Evolutionary conservation across 1,140 invertebrate species (phyloP).

Genomic region (Sycobia sp.): DNA sequence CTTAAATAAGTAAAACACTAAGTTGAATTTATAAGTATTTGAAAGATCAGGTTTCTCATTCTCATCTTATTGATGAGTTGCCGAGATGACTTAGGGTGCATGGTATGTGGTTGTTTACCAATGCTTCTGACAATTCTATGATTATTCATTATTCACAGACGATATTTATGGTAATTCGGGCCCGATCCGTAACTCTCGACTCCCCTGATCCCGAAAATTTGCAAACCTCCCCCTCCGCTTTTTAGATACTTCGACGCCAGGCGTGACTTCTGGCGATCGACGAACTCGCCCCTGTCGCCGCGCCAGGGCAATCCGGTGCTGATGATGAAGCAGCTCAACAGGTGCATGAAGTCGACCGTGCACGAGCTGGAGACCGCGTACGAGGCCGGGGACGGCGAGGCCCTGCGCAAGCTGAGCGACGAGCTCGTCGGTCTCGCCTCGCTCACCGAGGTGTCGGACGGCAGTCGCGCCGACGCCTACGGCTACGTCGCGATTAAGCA

Average conservation of each 20-base stretch:
- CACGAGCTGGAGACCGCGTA: constrained; percentile 38
- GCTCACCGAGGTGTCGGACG: constrained; percentile 23
- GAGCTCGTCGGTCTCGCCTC: constrained; percentile 35
- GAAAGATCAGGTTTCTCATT: no score
- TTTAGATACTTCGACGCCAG: constrained; percentile 45
- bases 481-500: constrained; percentile 43
- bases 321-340: constrained; percentile 35
- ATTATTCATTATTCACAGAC: no score
- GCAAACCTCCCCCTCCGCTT: no score
- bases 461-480: constrained; percentile 38
- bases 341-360: constrained; percentile 26
- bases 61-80: no score
- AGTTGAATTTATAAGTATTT: no score
- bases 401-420: constrained; percentile 37
- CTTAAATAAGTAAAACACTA: no score
- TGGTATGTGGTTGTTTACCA: no score
- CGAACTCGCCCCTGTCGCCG: not conserved
- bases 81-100: no score
- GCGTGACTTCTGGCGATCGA: constrained; percentile 32
- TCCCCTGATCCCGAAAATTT: no score
- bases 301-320: constrained; percentile 22
- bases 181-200: no score
- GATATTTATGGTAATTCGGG: no score
- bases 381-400: constrained; percentile 33
- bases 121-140: no score